These are phyloP conservation scores for Leptinotarsa haldemani DNA, from an alignment of 2,888 invertebrate species.

Conservation along the genomic window DNA sequence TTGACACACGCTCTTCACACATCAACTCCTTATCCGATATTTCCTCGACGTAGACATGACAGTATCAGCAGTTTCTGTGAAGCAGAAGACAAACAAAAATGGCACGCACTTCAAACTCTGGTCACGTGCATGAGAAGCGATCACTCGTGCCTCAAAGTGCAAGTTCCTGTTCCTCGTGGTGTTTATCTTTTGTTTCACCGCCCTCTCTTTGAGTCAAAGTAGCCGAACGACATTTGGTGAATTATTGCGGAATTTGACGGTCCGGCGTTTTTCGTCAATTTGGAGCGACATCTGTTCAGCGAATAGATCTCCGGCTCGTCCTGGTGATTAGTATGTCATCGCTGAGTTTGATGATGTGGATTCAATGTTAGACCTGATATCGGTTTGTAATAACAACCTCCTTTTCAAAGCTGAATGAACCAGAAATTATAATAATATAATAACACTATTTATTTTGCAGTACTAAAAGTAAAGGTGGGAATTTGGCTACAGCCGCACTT, in stretches of 20 bases:
- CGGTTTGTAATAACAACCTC: neutral
- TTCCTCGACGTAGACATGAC: conserved; percentile 1
- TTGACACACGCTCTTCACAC: conserved; percentile 23
- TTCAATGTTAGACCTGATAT: neutral
- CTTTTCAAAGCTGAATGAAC: neutral
- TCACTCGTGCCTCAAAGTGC: conserved; percentile 17
- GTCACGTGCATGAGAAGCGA: conserved; percentile 16
- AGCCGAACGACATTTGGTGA: conserved; percentile 17
- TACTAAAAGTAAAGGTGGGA: too few relatives aligned
- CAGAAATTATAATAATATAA: too few relatives aligned
- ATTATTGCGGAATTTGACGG: neutral
- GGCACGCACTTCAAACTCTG: conserved; percentile 28
- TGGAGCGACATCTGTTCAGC: neutral
- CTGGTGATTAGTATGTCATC: conserved; percentile 4
- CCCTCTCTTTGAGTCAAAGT: conserved; percentile 15
- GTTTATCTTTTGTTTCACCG: conserved; percentile 34
- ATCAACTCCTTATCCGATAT: conserved; percentile 19
- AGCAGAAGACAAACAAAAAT: conserved; percentile 32
- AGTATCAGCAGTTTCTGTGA: conserved; percentile 9
- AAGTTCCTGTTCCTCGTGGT: conserved; percentile 15
- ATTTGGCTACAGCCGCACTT: too few relatives aligned
- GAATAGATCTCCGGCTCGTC: neutral
- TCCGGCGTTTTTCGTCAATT: neutral
- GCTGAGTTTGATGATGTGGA: neutral
- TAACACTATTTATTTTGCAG: too few relatives aligned